Evolutionary conservation across 2,888 invertebrate genomes (phyloP), one percentile per base, ranked within the genome.

Genomic region (Orthonychiurus folsomi): DNA sequence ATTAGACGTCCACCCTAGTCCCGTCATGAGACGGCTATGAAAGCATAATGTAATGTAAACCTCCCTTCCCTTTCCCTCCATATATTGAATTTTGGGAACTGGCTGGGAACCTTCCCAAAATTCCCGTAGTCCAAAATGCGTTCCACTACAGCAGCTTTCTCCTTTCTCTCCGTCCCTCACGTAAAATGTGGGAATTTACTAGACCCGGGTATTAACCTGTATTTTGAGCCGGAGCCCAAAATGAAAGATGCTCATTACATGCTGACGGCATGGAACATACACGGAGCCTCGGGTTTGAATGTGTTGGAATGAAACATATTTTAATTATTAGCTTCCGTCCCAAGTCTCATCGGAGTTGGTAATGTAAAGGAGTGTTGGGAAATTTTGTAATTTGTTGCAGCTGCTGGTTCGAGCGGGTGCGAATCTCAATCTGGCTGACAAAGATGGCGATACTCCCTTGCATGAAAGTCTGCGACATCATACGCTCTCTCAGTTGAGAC

Each of bases 371-470:
- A n/a, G n/a, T n/a, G n/a, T n/a, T n/a, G n/a, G 52, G 26, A 21
- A 15, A 60, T 57, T 50, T 67, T 62, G 64, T 60, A 66, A 63
- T 20, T 66, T 66, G 63, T 76, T 77, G 63, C 76, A 87, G 86
- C 81, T 96, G 69, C 81, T 96, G 72, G 94, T 96, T 20, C 85
- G 92, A 58, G 93, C 93, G 77, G 89, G 89, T 12, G 93, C 94
- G 48, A 92, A 94, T 79, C 82, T 96, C 73, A 95, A 96, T 78
- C 88, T 95, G 68, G 89, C 93, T 56, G 96, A 97, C 79, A 96
- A 96, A 80, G 96, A 96, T 75, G 96, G 96, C 2, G 95, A 96
- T 79, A 90, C 90, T 0, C 82, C 60, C 2, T 76, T 82, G 21
- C 93, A 93, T 78, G 93, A 93, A 76, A 95, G 95, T 3, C 23